phyloP scores from a whole-genome alignment of 2,113 vertebrate species.

The Elephantulus edwardii region DNA sequence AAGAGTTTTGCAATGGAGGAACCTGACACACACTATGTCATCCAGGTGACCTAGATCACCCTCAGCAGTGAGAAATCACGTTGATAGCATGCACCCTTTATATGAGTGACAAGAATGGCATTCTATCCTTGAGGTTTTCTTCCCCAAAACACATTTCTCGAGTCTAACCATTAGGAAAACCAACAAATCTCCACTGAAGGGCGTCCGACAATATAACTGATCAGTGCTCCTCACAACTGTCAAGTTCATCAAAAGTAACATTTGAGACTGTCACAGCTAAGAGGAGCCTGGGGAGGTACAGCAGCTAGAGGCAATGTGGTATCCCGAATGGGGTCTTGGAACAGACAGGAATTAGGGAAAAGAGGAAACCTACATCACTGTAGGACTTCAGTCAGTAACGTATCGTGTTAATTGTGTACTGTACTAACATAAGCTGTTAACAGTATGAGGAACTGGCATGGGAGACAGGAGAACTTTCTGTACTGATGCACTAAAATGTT shows the following conservation, averaged over 20 bases:
- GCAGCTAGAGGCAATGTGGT: too few relatives aligned
- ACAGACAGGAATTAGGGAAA: background rate
- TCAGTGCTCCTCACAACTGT: fast-evolving
- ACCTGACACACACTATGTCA: background rate
- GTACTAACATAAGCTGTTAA: background rate
- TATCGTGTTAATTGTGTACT: background rate
- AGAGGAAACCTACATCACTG: background rate
- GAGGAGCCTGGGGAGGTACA: fast-evolving
- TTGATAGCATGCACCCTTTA: fast-evolving
- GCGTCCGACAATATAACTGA: fast-evolving
- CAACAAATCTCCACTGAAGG: fast-evolving
- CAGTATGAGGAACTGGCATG: background rate
- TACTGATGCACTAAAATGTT: too few relatives aligned
- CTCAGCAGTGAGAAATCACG: background rate
- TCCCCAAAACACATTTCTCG: background rate
- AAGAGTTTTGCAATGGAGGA: background rate
- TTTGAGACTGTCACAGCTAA: too few relatives aligned
- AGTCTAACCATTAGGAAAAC: background rate
- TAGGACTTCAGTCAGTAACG: background rate
- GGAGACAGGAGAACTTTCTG: background rate
- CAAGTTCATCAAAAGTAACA: background rate
- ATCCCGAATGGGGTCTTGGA: background rate
- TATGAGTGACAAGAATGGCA: fast-evolving
- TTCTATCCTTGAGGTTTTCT: background rate
- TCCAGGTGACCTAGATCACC: background rate